Conservation (phyloP, 2,797 vertebrate genomes). For the Vultur gryphus region DNA sequence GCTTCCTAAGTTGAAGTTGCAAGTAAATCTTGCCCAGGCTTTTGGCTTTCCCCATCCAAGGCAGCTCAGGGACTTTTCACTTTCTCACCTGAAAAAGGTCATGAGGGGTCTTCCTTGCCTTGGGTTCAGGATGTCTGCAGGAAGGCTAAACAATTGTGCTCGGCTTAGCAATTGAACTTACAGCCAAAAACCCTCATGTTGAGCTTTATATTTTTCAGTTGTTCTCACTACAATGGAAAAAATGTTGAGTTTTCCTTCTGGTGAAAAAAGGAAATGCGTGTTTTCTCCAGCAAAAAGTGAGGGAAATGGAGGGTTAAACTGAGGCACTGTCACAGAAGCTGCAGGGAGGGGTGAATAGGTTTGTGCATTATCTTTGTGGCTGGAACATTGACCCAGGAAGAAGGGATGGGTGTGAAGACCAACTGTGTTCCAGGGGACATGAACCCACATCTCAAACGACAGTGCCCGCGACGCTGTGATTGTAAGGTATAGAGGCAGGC, state of each 20-base stretch:
- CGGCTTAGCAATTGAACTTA: not conserved
- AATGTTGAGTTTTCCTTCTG: not conserved
- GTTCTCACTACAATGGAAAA: not conserved
- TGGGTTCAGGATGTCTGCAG: not conserved
- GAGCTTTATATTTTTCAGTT: not conserved
- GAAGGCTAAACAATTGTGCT: not conserved
- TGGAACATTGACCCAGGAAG: not conserved
- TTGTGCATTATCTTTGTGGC: not conserved
- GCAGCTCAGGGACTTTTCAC: not conserved
- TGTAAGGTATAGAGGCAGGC: not conserved
- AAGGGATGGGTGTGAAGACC: not conserved
- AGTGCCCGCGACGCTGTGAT: rapidly evolving
- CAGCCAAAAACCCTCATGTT: not conserved
- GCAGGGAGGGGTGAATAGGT: not conserved
- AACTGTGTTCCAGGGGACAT: not conserved
- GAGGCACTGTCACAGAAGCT: not conserved
- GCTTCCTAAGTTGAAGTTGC: not conserved
- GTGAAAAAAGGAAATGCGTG: not conserved
- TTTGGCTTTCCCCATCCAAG: not conserved
- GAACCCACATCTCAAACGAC: not conserved
- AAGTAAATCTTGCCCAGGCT: not conserved
- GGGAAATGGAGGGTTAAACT: not conserved
- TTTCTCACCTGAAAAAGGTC: not conserved
- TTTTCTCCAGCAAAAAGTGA: not conserved
- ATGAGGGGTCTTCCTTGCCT: not conserved